phyloP scores from a whole-genome alignment of 1,140 invertebrate genomes.

The Micrasema minimum region DNA sequence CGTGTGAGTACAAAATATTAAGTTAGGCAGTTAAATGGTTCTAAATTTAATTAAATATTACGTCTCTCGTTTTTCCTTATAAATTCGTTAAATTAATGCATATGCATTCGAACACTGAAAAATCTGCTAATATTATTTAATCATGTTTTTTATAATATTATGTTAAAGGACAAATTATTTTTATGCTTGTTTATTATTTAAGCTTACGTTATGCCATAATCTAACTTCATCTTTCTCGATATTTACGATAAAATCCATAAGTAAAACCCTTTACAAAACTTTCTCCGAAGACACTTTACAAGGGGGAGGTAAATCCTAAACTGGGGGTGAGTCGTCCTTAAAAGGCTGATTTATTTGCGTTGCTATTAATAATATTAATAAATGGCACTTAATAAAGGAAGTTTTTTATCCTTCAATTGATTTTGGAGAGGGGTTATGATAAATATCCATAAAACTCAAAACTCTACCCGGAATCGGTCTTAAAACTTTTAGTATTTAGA shows the following conservation, averaged over 20 bases:
- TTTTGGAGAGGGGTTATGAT: conserved; percentile 16
- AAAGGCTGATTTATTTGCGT: conserved; percentile 50
- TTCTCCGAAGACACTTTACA: conserved; percentile 26
- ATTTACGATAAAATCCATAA: conserved; percentile 27
- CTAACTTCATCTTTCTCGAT: conserved; percentile 4
- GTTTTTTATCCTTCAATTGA: conserved; percentile 45
- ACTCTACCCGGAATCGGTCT: background rate
- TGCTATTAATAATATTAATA: conserved; percentile 50
- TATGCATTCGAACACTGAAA: too few relatives aligned
- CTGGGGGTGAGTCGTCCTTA: conserved; percentile 41
- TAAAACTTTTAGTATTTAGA: conserved; percentile 7
- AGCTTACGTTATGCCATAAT: conserved; percentile 16
- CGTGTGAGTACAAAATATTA: too few relatives aligned
- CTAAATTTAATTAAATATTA: too few relatives aligned
- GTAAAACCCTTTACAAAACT: conserved; percentile 29
- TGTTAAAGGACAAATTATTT: too few relatives aligned
- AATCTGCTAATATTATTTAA: too few relatives aligned
- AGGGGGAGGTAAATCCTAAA: conserved; percentile 45
- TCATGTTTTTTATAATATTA: too few relatives aligned
- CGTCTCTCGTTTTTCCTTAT: too few relatives aligned
- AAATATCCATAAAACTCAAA: conserved; percentile 16
- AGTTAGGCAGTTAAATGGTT: too few relatives aligned
- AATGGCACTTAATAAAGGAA: conserved; percentile 48
- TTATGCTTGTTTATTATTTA: too few relatives aligned
- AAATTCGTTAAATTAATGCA: too few relatives aligned